Percentiles rank a stretch among this genome's conserved stretches.
Evolutionary conservation across 2,113 vertebrate species (phyloP).

Genomic region (Mobula birostris): DNA sequence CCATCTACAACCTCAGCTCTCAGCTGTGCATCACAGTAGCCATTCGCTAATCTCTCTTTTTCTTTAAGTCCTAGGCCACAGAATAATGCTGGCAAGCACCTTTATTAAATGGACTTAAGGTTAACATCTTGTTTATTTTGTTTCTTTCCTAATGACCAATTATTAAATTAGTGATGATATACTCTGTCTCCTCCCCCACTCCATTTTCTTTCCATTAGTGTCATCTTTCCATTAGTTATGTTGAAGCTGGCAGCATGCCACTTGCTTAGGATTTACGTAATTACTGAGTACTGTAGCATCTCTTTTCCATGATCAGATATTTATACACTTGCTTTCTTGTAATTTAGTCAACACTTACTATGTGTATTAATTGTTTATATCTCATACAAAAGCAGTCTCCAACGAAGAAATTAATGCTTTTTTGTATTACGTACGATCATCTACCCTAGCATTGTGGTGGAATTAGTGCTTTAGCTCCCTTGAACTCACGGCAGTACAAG

Average conservation of each 20-base stretch:
- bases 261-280: not conserved
- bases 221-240: not conserved
- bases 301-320: not conserved
- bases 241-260: not conserved
- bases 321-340: not conserved
- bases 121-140: not conserved
- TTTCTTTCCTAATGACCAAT: not conserved
- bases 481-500: not conserved
- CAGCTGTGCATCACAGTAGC: not conserved
- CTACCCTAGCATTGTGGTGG: not conserved
- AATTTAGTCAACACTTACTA: not conserved
- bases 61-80: not conserved
- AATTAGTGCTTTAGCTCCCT: not conserved
- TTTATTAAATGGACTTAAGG: constrained; percentile 1
- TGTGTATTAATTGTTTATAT: not conserved
- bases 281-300: not conserved
- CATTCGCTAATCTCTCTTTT: not conserved
- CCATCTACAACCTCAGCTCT: constrained; percentile 1
- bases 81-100: not conserved
- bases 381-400: not conserved
- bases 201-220: not conserved
- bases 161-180: not conserved
- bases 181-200: not conserved
- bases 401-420: not conserved
- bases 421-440: not conserved